A percentile compares a stretch with the other conserved stretches of the same genome.
phyloP scores from a whole-genome alignment of 92 coral and sea anemone genomes.

The Palythoa caribaeorum region DNA sequence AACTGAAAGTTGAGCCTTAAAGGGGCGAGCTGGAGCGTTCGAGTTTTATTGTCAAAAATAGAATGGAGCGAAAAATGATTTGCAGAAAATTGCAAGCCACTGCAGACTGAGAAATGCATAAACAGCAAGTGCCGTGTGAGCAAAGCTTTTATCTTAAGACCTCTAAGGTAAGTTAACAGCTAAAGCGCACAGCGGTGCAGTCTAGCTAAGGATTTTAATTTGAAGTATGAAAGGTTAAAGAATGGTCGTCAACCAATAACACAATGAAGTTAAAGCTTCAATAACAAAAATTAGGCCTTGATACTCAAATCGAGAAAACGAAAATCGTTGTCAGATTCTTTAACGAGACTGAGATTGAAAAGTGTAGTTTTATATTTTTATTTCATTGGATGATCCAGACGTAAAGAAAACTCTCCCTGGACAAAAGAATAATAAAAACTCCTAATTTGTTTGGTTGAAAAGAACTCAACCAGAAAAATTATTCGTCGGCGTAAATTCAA shows the following conservation, averaged over 20 bases:
- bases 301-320: no score
- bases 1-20: slow-evolving; percentile 13
- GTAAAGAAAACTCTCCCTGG: no score
- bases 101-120: slow-evolving; percentile 1
- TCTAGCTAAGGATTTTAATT: neutral
- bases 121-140: neutral
- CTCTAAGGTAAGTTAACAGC: neutral
- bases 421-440: no score
- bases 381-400: no score
- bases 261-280: neutral
- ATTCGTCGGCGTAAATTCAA: no score
- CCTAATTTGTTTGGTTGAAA: no score
- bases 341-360: no score
- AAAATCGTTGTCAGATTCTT: no score
- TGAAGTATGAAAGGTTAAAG: neutral
- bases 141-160: neutral
- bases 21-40: slow-evolving; percentile 26
- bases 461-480: no score
- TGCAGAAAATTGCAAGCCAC: neutral
- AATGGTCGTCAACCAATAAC: neutral
- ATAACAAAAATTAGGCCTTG: no score
- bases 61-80: slow-evolving; percentile 2
- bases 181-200: neutral
- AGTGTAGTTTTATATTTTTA: no score
- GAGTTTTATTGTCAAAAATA: neutral